phyloP scores from a whole-genome alignment of 2,797 vertebrate species.

The Urosaurus nigricauda region DNA sequence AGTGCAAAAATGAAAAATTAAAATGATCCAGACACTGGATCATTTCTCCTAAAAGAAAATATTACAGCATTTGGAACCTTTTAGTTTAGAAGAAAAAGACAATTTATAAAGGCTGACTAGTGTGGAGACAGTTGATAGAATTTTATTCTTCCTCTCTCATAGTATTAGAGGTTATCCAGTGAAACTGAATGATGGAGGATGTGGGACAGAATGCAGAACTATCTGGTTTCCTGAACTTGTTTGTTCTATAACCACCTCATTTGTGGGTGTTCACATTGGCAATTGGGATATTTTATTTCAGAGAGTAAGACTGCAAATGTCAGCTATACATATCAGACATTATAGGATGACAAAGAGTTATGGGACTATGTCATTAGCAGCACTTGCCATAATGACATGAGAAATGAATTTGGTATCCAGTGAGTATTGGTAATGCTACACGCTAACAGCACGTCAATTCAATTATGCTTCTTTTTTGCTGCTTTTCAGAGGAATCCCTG shows the following conservation, averaged over 20 bases:
- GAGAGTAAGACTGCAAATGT: background rate
- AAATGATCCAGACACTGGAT: too few species aligned
- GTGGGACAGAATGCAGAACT: background rate
- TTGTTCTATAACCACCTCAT: background rate
- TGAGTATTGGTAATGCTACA: constrained; percentile 22
- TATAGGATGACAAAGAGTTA: constrained; percentile 17
- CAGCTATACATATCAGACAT: background rate
- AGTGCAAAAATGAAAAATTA: too few species aligned
- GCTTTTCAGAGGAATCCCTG: constrained; percentile 1
- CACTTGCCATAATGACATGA: constrained; percentile 18
- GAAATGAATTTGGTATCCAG: constrained; percentile 21
- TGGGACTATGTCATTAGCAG: constrained; percentile 14
- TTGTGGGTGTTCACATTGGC: background rate
- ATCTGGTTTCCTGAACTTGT: background rate
- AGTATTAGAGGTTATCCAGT: background rate
- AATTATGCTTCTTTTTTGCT: constrained; percentile 16
- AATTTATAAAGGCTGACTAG: background rate
- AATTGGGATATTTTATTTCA: background rate
- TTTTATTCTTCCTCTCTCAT: background rate
- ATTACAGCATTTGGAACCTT: too few species aligned
- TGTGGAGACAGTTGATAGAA: background rate
- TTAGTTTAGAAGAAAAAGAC: too few species aligned
- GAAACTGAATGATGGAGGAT: background rate
- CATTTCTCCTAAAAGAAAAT: too few species aligned
- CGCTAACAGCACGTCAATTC: constrained; percentile 15